phyloP scores from a whole-genome alignment of 30 jellyfish, hydroid and myxozoan species.

The Turritopsis rubra region DNA sequence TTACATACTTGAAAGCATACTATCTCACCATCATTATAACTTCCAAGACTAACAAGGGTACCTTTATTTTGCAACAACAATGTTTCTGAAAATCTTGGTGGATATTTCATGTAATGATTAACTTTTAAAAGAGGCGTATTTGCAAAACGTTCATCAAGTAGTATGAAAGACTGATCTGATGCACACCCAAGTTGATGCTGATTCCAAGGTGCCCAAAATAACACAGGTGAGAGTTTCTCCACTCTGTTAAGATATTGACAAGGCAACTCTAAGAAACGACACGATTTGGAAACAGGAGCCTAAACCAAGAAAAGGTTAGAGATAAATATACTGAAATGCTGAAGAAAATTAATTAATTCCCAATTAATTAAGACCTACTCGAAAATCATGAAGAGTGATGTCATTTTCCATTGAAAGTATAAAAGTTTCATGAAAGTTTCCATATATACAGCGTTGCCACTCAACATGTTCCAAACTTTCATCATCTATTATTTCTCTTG shows the following conservation, averaged over 20 bases:
- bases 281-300: not conserved
- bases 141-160: conserved; percentile 19
- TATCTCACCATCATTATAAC: not conserved
- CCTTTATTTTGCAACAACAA: not conserved
- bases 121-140: conserved; percentile 18
- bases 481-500: not conserved
- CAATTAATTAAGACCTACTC: no score
- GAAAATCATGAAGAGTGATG: not conserved
- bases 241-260: not conserved
- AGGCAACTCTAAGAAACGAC: not conserved
- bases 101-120: conserved; percentile 19
- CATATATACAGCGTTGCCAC: not conserved
- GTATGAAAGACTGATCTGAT: conserved; percentile 17
- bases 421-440: not conserved
- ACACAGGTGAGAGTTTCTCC: not conserved
- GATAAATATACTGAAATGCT: not conserved
- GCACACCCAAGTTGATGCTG: conserved; percentile 1
- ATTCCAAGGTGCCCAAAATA: conserved; percentile 7
- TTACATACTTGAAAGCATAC: not conserved
- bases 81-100: not conserved
- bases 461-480: not conserved
- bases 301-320: not conserved
- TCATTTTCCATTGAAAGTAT: not conserved
- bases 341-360: no score
- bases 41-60: not conserved